These are phyloP conservation scores for Stegodyphus dumicola DNA, from an alignment of 1,140 invertebrate species.

Conservation along the genomic window DNA sequence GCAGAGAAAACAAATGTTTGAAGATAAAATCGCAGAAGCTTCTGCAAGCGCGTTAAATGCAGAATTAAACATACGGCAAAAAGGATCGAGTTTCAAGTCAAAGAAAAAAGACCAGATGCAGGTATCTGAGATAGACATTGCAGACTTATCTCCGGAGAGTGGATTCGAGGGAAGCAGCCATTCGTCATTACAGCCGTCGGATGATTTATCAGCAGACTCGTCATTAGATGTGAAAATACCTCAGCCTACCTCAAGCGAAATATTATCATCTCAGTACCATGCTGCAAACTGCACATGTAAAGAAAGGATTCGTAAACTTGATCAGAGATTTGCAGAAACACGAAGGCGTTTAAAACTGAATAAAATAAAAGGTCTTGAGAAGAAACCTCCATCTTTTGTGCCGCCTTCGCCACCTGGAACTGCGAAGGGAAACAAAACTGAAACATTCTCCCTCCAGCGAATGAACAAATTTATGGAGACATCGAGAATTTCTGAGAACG, in stretches of 20 bases:
- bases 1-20: constrained; percentile 3
- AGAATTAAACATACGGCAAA: too few relatives aligned
- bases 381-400: constrained; percentile 28
- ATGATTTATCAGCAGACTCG: not conserved
- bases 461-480: not conserved
- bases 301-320: constrained; percentile 13
- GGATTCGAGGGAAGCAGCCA: not conserved
- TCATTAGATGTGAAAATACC: not conserved
- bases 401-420: constrained; percentile 11
- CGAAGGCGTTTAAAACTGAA: constrained; percentile 11
- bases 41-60: too few relatives aligned
- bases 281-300: constrained; percentile 11
- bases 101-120: too few relatives aligned
- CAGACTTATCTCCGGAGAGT: not conserved
- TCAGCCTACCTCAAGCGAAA: too few relatives aligned
- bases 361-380: constrained; percentile 21
- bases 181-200: not conserved
- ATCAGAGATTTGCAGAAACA: constrained; percentile 15
- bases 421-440: not conserved
- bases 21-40: not conserved
- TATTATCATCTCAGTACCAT: not conserved
- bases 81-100: too few relatives aligned
- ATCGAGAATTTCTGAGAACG: not conserved
- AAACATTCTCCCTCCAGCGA: not conserved
- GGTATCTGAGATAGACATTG: not conserved